Conservation (phyloP, 2,888 invertebrate species). For the Mesorhabditis spiculigera region DNA sequence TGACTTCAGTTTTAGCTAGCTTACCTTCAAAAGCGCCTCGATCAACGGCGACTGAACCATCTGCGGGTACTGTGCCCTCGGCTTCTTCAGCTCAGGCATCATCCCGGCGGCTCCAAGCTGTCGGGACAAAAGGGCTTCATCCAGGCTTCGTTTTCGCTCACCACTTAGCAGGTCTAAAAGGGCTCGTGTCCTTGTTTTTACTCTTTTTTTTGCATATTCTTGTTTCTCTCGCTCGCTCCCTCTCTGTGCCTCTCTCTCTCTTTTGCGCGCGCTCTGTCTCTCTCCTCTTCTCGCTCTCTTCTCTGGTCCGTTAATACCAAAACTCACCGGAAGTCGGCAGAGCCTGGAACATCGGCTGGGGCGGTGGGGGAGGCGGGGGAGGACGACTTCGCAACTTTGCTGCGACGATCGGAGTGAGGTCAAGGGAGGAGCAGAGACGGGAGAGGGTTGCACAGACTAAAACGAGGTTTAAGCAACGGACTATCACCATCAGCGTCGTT, state of each 20-base stretch:
- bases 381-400: not conserved
- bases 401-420: not conserved
- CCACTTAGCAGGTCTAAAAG: not conserved
- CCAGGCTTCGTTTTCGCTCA: constrained; percentile 5
- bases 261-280: no score
- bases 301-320: not conserved
- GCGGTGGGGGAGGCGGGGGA: not conserved
- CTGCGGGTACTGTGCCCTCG: not conserved
- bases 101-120: not conserved
- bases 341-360: not conserved
- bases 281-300: not conserved
- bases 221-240: no score
- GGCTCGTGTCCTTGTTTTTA: not conserved
- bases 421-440: not conserved
- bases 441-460: not conserved
- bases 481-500: no score
- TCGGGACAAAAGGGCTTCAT: not conserved
- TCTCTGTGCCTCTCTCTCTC: no score
- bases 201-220: no score
- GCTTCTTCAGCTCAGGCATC: not conserved
- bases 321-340: not conserved
- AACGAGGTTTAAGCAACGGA: not conserved
- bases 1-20: not conserved
- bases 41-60: constrained; percentile 3
- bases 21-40: constrained; percentile 1